Percentiles rank a stretch among this genome's conserved stretches.
Conservation (phyloP, 2,797 vertebrate species). For the Mustela erminea region DNA sequence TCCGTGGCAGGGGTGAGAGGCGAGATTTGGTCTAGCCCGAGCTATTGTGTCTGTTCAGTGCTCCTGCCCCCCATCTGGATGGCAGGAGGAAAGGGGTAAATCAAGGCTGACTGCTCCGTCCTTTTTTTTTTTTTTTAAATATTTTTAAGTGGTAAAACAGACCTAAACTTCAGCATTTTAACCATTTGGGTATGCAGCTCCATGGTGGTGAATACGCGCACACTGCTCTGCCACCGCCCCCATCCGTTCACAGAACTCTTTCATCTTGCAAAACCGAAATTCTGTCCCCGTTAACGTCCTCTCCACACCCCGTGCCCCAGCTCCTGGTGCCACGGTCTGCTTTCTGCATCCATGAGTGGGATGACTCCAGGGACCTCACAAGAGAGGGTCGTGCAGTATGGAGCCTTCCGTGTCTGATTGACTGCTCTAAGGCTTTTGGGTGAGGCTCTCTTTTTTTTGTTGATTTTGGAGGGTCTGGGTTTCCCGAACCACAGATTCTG, state of each 20-base stretch:
- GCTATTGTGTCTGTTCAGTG: neutral
- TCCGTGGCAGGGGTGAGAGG: neutral
- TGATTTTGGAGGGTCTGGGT: neutral
- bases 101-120: neutral
- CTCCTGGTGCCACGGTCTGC: neutral
- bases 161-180: neutral
- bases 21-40: neutral
- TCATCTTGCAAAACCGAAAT: neutral
- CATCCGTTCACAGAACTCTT: neutral
- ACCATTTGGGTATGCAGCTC: neutral
- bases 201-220: neutral
- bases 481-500: neutral
- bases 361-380: neutral
- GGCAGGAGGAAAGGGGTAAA: neutral
- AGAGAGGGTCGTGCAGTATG: too few relatives aligned
- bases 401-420: neutral
- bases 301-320: too few relatives aligned
- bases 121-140: neutral
- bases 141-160: neutral
- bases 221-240: neutral
- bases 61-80: too few relatives aligned
- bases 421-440: neutral
- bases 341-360: neutral
- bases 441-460: neutral
- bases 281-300: too few relatives aligned